Conservation (phyloP, 1,140 invertebrate species). For the Drosophila kikkawai region DNA sequence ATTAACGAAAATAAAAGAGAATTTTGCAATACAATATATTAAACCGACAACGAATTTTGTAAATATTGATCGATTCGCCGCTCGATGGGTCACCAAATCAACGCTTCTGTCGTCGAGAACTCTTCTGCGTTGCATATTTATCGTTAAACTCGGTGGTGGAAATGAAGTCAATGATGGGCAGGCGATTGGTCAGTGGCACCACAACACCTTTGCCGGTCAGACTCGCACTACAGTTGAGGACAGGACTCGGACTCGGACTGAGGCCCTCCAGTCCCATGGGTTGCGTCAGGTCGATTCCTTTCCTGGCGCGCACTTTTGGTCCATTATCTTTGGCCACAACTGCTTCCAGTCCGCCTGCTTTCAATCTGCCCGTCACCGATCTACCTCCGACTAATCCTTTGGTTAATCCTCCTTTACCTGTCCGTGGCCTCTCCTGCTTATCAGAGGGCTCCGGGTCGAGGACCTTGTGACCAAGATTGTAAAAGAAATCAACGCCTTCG, state of each 20-base stretch:
- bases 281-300: neutral
- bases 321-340: neutral
- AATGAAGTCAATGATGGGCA: constrained; percentile 71
- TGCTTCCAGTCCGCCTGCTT: neutral
- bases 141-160: constrained; percentile 65
- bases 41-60: neutral
- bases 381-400: neutral
- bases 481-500: constrained; percentile 43
- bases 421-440: neutral
- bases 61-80: neutral
- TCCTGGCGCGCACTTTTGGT: neutral
- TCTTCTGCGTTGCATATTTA: constrained; percentile 7
- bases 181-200: constrained; percentile 51
- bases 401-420: neutral
- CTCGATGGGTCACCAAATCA: neutral
- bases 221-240: neutral
- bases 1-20: neutral
- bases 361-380: neutral
- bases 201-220: constrained; percentile 11
- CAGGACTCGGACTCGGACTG: neutral
- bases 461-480: constrained; percentile 24
- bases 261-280: neutral
- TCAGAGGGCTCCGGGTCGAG: too few species aligned
- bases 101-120: neutral
- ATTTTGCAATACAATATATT: neutral